Percentiles rank a stretch among this genome's conserved stretches.
Conservation (phyloP, 2,113 vertebrate species). For the Hypanus sabinus region DNA sequence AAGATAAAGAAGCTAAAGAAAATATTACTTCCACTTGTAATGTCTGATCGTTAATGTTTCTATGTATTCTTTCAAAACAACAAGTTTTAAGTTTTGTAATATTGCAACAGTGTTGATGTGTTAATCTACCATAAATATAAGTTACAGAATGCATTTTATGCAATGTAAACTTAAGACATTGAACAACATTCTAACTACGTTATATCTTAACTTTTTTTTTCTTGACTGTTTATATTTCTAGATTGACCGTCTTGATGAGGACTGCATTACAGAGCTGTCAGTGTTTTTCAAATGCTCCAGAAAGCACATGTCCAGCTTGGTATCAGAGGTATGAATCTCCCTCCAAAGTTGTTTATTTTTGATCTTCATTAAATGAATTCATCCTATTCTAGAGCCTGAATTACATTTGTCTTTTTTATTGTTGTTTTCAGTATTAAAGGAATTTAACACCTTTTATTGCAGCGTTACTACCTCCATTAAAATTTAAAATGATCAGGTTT, state of each 20-base stretch:
- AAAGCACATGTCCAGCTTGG: conserved; percentile 59
- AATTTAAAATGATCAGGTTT: neutral
- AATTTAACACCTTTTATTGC: neutral
- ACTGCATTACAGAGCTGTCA: conserved; percentile 83
- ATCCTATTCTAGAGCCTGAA: neutral
- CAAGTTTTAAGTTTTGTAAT: neutral
- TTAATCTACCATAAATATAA: neutral
- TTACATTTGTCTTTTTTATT: neutral
- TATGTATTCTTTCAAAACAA: neutral
- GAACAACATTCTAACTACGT: neutral
- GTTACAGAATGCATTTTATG: neutral
- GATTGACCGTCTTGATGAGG: conserved; percentile 78
- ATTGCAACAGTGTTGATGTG: neutral
- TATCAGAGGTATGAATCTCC: conserved; percentile 68
- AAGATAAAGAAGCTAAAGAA: too few relatives aligned
- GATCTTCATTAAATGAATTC: neutral
- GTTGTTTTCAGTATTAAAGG: neutral
- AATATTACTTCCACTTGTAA: neutral
- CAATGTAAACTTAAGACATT: neutral
- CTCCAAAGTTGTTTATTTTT: neutral
- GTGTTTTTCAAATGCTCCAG: conserved; percentile 68
- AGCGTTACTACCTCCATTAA: neutral
- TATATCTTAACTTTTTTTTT: neutral
- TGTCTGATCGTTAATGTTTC: neutral
- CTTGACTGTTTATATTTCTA: conserved; percentile 48